These are phyloP conservation scores for Holotrichia oblita DNA, from an alignment of 1,140 invertebrate genomes.

Conservation along the genomic window DNA sequence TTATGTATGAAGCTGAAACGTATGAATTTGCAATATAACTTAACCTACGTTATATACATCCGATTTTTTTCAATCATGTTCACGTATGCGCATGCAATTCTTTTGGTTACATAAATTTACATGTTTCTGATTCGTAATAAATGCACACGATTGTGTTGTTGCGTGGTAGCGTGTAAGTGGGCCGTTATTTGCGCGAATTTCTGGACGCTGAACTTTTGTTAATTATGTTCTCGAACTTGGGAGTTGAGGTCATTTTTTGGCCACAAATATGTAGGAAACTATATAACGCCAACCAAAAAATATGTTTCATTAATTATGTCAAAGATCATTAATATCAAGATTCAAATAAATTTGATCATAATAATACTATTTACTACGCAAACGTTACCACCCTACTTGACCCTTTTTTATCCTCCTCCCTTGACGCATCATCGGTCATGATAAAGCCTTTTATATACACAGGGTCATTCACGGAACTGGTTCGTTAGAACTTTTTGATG, in stretches of 20 bases:
- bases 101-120: not conserved
- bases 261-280: not conserved
- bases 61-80: not conserved
- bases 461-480: too few relatives aligned
- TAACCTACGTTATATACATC: not conserved
- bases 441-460: too few relatives aligned
- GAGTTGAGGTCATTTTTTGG: not conserved
- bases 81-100: not conserved
- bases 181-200: constrained; percentile 9
- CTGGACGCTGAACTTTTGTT: constrained; percentile 8
- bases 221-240: not conserved
- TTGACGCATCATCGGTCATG: too few relatives aligned
- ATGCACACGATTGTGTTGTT: not conserved
- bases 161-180: not conserved
- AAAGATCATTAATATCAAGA: too few relatives aligned
- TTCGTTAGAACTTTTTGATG: too few relatives aligned
- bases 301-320: too few relatives aligned
- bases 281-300: too few relatives aligned
- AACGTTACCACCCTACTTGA: too few relatives aligned
- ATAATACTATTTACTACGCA: too few relatives aligned
- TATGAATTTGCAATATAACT: not conserved
- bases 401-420: too few relatives aligned
- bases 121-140: not conserved
- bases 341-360: too few relatives aligned
- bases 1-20: constrained; percentile 10